These are phyloP conservation scores for Gryon sp. DNA, from an alignment of 1,140 invertebrate genomes.

Conservation along the genomic window DNA sequence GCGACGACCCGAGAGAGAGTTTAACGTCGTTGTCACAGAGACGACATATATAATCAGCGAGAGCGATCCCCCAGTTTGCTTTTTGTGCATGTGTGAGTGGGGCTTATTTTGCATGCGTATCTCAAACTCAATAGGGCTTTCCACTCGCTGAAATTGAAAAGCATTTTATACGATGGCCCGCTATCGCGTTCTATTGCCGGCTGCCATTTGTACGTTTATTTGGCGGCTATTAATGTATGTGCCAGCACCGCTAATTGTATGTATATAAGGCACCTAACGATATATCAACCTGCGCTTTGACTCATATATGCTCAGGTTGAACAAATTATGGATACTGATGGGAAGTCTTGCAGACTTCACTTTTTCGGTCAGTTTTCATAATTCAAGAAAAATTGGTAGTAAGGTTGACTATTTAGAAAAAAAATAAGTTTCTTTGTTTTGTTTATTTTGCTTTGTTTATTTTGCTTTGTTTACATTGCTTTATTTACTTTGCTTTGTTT, in stretches of 20 bases:
- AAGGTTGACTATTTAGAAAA: too few species aligned
- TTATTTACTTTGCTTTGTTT: too few species aligned
- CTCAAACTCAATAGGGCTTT: constrained; percentile 73
- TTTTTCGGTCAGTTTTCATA: too few species aligned
- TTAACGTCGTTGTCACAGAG: constrained; percentile 49
- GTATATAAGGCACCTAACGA: constrained; percentile 48
- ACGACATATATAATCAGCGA: constrained; percentile 56
- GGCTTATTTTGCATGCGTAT: constrained; percentile 72
- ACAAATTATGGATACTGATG: too few species aligned
- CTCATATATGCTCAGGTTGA: too few species aligned
- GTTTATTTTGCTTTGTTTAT: too few species aligned
- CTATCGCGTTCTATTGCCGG: constrained; percentile 38
- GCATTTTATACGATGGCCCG: constrained; percentile 66
- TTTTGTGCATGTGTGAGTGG: too few species aligned
- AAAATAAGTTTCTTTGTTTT: too few species aligned
- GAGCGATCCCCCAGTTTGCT: constrained; percentile 58
- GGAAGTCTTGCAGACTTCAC: too few species aligned
- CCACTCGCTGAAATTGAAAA: constrained; percentile 74
- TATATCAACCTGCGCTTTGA: too few species aligned
- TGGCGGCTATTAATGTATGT: constrained; percentile 33
- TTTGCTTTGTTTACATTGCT: too few species aligned
- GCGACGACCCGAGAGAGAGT: constrained; percentile 27
- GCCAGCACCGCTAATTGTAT: constrained; percentile 45
- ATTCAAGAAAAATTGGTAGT: too few species aligned
- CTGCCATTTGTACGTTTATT: constrained; percentile 35